Percentiles rank a stretch among this genome's conserved stretches.
Conservation (phyloP, 2,797 vertebrate genomes). For the Morus bassanus region DNA sequence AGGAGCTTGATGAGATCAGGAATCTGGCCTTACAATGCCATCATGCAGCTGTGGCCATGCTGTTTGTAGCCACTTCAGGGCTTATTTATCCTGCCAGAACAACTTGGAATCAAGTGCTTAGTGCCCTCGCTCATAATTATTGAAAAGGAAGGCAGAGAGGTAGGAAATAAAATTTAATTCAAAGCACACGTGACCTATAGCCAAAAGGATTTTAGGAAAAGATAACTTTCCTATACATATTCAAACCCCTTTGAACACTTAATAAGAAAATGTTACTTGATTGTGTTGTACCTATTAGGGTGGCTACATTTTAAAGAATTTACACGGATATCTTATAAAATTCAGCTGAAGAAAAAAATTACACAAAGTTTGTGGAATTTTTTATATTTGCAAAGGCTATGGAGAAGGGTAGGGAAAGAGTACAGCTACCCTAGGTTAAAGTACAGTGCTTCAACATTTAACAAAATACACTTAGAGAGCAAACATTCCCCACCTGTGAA, state of each 20-base stretch:
- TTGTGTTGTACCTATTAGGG: background rate
- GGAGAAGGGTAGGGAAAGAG: background rate
- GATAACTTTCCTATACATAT: background rate
- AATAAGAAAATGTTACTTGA: background rate
- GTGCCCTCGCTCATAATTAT: background rate
- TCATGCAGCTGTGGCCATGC: background rate
- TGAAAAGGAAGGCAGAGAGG: background rate
- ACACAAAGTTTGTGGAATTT: background rate
- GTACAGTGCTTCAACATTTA: background rate
- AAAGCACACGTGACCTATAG: background rate
- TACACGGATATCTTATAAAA: background rate
- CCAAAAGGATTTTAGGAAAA: background rate
- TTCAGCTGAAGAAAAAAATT: background rate
- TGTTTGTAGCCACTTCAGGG: background rate
- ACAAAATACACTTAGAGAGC: background rate
- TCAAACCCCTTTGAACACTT: background rate
- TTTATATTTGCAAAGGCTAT: background rate
- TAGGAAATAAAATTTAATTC: background rate
- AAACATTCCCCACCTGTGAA: background rate
- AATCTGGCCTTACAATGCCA: background rate
- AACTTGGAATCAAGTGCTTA: background rate
- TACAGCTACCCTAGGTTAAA: background rate
- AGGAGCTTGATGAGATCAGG: background rate
- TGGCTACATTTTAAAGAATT: background rate
- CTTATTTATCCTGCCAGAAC: background rate